Evolutionary conservation across 2,797 vertebrate genomes (phyloP).

Genomic region (Microcaecilia unicolor): DNA sequence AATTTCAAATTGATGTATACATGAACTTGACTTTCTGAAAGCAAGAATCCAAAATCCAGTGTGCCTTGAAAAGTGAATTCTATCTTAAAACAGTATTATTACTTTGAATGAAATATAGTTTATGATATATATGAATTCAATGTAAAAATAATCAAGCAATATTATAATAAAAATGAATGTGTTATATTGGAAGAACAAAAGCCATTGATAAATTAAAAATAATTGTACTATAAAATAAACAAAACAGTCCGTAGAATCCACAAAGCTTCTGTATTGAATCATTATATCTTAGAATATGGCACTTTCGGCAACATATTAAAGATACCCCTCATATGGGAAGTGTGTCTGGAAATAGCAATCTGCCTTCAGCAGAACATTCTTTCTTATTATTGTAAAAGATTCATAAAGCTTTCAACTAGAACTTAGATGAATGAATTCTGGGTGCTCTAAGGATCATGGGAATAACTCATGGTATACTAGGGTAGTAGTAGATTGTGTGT

Average conservation of each 20-base stretch:
- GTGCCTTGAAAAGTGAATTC: not conserved
- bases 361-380: constrained; percentile 10
- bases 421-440: constrained; percentile 2
- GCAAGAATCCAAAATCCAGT: constrained; percentile 14
- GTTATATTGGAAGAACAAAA: constrained; percentile 1
- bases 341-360: not conserved
- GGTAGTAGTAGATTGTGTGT: constrained; percentile 17
- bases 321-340: not conserved
- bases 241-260: constrained; percentile 1
- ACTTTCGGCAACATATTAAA: constrained; percentile 11
- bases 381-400: constrained; percentile 8
- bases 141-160: constrained; percentile 1
- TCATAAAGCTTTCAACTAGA: constrained; percentile 26
- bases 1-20: constrained; percentile 2
- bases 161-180: constrained; percentile 8
- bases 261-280: constrained; percentile 22
- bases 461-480: constrained; percentile 14
- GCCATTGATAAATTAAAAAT: constrained; percentile 18
- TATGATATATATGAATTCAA: no score
- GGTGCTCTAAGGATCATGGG: constrained; percentile 27
- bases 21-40: constrained; percentile 3
- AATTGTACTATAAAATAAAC: constrained; percentile 18
- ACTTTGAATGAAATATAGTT: not conserved
- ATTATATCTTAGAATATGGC: constrained; percentile 16
- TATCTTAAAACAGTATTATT: constrained; percentile 14